A percentile compares a stretch with the other conserved stretches of the same genome.
phyloP scores from a whole-genome alignment of 2,113 vertebrate species.

The Pachyramphus minor region DNA sequence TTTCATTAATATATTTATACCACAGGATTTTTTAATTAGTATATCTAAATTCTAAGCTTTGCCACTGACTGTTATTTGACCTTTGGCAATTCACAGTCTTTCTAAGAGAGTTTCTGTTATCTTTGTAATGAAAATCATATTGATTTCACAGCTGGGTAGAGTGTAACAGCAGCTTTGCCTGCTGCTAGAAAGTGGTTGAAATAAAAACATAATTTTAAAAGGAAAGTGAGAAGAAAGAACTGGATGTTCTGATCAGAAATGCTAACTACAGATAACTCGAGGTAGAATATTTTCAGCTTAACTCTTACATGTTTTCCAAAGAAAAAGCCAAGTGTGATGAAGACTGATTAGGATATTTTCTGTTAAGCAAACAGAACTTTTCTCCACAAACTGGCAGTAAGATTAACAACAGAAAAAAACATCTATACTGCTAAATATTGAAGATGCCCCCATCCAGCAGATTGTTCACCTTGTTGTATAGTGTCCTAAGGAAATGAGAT shows the following conservation, averaged over 20 bases:
- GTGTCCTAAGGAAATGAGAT: neutral
- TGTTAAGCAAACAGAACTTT: neutral
- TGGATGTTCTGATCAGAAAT: conserved; percentile 55
- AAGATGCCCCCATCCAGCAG: neutral
- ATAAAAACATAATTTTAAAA: conserved; percentile 65
- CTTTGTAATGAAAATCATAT: conserved; percentile 71
- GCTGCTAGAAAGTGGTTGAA: conserved; percentile 55
- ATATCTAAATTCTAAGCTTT: conserved; percentile 56
- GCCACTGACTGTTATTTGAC: conserved; percentile 63
- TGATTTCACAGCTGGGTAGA: conserved; percentile 67
- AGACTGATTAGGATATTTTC: neutral
- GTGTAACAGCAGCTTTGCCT: conserved; percentile 63
- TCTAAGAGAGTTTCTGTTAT: conserved; percentile 64
- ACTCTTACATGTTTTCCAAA: neutral
- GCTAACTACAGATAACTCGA: conserved; percentile 8
- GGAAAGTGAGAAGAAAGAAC: conserved; percentile 52
- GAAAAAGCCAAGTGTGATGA: neutral
- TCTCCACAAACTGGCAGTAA: neutral
- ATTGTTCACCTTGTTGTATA: neutral
- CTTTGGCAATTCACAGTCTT: conserved; percentile 65
- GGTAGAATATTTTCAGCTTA: neutral
- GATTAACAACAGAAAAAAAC: conserved; percentile 3
- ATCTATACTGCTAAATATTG: neutral
- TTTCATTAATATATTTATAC: conserved; percentile 60
- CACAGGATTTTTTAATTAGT: conserved; percentile 59